phyloP scores from a whole-genome alignment of 1,140 invertebrate genomes.

The Diabrotica virgifera region DNA sequence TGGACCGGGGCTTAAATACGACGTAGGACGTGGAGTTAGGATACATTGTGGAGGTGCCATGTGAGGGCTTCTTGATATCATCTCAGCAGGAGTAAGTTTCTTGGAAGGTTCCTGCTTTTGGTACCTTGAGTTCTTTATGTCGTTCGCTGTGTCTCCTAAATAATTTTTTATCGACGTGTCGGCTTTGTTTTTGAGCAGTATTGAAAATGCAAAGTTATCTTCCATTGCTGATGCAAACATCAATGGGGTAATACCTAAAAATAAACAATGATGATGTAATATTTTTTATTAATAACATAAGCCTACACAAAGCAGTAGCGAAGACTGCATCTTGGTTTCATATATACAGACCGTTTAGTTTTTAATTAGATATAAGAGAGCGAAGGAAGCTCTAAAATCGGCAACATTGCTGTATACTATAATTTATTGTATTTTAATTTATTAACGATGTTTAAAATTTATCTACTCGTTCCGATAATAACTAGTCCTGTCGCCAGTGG shows the following conservation, averaged over 20 bases:
- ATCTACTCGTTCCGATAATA: too few relatives aligned
- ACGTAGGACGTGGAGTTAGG: neutral
- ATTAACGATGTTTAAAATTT: too few relatives aligned
- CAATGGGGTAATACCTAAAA: constrained; percentile 40
- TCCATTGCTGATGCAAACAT: constrained; percentile 42
- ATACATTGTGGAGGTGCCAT: constrained; percentile 17
- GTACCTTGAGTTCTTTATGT: constrained; percentile 25
- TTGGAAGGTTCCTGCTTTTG: constrained; percentile 14
- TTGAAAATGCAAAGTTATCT: constrained; percentile 27
- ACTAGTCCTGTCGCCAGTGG: too few relatives aligned
- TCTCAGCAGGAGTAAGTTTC: constrained; percentile 8
- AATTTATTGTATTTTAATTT: too few relatives aligned
- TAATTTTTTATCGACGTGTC: constrained; percentile 31
- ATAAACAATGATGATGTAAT: neutral
- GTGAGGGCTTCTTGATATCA: constrained; percentile 14
- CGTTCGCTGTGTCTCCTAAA: constrained; percentile 30
- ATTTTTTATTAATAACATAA: too few relatives aligned
- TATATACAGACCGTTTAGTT: too few relatives aligned
- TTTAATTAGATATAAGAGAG: too few relatives aligned
- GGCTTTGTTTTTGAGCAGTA: constrained; percentile 32
- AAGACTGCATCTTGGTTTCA: too few relatives aligned
- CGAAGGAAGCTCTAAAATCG: too few relatives aligned
- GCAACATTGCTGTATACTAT: too few relatives aligned
- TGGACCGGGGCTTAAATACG: neutral
- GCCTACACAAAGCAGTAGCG: too few relatives aligned